Evolutionary conservation across 1,140 invertebrate genomes (phyloP), one percentile per base, ranked within the genome.

Genomic region (Antheraea pernyi): DNA sequence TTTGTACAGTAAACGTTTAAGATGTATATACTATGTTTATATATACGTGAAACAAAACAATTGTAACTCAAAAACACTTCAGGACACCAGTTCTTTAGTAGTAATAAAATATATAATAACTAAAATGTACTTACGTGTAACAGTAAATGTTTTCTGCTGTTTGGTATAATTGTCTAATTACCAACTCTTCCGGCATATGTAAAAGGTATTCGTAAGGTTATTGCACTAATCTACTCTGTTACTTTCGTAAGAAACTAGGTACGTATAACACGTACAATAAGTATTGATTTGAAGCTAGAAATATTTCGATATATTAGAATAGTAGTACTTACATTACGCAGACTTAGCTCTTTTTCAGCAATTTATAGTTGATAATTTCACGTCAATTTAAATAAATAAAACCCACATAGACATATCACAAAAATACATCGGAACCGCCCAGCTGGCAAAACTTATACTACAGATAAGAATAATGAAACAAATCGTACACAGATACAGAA

Each of bases 401-500:
- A 66, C 22, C 22, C 22, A 30, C 22, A 30, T 30, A 30, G 22
- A 58, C 63, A 70, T 75, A 76, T 68, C 61, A 77, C 65, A 64
- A 72, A 72, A 69, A 67, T 75, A 74, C 70, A 84, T 78, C 69
- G 82, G 83, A 89, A 83, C 85, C 86, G 86, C 86, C 86, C 86
- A 88, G 86, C 84, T 89, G 84, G 85, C 86, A 87, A 82, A 89
- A 74, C 80, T 78, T 71, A 81, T 73, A 76, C 68, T 73, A 81
- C 73, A 78, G 75, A 72, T 68, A 68, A 69, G 19, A 69, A 61
- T 61, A 67, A 6, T 1, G 9, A 13, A 53, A 16, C 16, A 16
- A 16, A 16, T 53, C 11, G 46, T 53, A 53, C 9, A 53, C 46
- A 16, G 11, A 53, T 30, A 30, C 22, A 30, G 22, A 30, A 30